Percentiles rank a stretch among this genome's conserved stretches.
phyloP scores from a whole-genome alignment of 2,113 vertebrate species.

The Microtus ochrogaster region DNA sequence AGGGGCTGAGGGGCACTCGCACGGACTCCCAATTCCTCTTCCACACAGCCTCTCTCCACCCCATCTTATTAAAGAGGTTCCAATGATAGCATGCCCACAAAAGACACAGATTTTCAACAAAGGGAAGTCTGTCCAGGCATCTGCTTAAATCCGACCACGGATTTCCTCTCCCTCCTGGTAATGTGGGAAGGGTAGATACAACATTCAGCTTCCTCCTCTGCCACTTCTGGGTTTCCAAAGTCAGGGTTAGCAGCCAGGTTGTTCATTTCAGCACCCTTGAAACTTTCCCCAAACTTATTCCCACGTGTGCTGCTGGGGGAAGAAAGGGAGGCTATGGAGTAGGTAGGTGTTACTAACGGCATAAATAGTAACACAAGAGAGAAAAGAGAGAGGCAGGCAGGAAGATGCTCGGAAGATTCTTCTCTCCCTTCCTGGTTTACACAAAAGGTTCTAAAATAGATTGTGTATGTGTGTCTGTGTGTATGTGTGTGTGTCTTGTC shows the following conservation, averaged over 20 bases:
- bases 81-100: constrained; percentile 65
- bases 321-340: constrained; percentile 71
- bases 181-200: constrained; percentile 68
- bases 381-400: not conserved
- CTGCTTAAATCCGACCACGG: constrained; percentile 68
- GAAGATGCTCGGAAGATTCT: constrained; percentile 68
- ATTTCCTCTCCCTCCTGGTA: constrained; percentile 75
- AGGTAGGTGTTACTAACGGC: constrained; percentile 73
- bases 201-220: constrained; percentile 63
- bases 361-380: constrained; percentile 72
- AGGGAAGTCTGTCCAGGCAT: constrained; percentile 76
- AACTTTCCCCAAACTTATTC: constrained; percentile 74
- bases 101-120: constrained; percentile 79
- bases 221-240: constrained; percentile 61
- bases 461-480: constrained; percentile 84
- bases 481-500: constrained; percentile 85
- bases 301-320: constrained; percentile 14
- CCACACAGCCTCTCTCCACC: constrained; percentile 70
- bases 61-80: constrained; percentile 81
- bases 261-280: constrained; percentile 35
- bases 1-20: constrained; percentile 61
- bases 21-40: constrained; percentile 70
- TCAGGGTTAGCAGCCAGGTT: constrained; percentile 28
- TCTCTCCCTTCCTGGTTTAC: constrained; percentile 53
- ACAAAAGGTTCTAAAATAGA: constrained; percentile 54